Percentiles rank a stretch among this genome's conserved stretches.
phyloP scores from a whole-genome alignment of 2,797 vertebrate species.

The Mus spretus region DNA sequence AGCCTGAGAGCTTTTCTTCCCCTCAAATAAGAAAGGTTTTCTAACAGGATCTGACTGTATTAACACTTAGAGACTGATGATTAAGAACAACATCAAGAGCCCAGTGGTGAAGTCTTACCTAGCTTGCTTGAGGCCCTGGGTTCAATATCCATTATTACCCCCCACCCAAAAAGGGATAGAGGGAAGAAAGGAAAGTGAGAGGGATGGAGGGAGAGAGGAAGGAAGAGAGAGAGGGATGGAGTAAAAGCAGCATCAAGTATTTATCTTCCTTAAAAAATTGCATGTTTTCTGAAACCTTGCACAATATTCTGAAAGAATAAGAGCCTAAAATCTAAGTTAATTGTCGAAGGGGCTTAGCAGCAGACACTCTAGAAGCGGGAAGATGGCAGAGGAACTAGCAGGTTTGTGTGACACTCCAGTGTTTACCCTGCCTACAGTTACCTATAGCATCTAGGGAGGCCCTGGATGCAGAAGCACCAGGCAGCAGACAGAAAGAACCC shows the following conservation, averaged over 20 bases:
- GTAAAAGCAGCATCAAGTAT: background rate
- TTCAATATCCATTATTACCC: background rate
- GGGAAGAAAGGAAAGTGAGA: background rate
- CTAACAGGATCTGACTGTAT: background rate
- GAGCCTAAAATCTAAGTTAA: background rate
- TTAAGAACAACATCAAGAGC: background rate
- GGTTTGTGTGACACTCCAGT: background rate
- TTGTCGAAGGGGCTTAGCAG: background rate
- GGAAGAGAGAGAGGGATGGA: background rate
- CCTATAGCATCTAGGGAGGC: background rate
- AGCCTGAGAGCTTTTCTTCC: background rate
- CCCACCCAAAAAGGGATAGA: background rate
- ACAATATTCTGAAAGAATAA: background rate
- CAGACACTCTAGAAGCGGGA: background rate
- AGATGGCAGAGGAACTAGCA: background rate
- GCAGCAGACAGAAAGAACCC: background rate
- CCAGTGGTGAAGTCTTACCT: background rate
- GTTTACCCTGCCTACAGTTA: background rate
- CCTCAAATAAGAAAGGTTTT: conserved; percentile 45
- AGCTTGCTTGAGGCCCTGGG: background rate
- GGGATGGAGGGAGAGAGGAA: accelerated
- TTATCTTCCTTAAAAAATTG: conserved; percentile 13
- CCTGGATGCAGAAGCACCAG: background rate
- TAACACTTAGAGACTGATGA: background rate
- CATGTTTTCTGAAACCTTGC: background rate